Percentiles rank a stretch among this genome's conserved stretches.
Evolutionary conservation across 2,113 vertebrate genomes (phyloP).

Genomic region (Ictalurus punctatus): DNA sequence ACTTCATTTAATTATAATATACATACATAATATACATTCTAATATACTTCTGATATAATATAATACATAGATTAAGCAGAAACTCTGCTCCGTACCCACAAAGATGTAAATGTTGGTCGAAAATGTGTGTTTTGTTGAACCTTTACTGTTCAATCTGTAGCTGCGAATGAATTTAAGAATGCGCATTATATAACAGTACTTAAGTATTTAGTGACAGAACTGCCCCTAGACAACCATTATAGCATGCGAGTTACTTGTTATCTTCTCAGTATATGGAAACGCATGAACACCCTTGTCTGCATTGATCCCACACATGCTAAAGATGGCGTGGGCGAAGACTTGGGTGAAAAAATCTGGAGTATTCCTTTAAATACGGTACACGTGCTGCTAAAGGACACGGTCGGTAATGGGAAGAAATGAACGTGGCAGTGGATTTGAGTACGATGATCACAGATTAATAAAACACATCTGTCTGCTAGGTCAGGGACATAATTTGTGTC

Average conservation of each 20-base stretch:
- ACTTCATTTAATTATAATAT: not conserved
- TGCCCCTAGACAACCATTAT: not conserved
- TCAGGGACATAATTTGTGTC: not conserved
- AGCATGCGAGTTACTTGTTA: not conserved
- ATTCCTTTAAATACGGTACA: not conserved
- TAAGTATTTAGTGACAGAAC: not conserved
- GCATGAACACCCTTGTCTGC: not conserved
- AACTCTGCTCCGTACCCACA: not conserved
- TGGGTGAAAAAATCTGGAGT: not conserved
- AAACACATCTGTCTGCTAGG: constrained; percentile 39
- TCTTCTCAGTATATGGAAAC: not conserved
- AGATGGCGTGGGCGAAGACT: no score
- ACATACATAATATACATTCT: not conserved
- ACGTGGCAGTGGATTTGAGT: not conserved
- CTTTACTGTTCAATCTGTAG: not conserved
- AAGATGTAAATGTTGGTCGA: not conserved
- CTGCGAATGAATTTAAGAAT: not conserved
- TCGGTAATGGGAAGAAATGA: not conserved
- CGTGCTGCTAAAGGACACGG: constrained; percentile 8
- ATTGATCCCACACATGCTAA: not conserved
- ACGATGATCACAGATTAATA: constrained; percentile 31
- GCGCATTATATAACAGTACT: not conserved
- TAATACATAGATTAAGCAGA: not conserved
- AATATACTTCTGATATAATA: not conserved
- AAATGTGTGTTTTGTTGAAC: no score